phyloP scores from a whole-genome alignment of 2,888 invertebrate species.

The Tiliacea citrago region DNA sequence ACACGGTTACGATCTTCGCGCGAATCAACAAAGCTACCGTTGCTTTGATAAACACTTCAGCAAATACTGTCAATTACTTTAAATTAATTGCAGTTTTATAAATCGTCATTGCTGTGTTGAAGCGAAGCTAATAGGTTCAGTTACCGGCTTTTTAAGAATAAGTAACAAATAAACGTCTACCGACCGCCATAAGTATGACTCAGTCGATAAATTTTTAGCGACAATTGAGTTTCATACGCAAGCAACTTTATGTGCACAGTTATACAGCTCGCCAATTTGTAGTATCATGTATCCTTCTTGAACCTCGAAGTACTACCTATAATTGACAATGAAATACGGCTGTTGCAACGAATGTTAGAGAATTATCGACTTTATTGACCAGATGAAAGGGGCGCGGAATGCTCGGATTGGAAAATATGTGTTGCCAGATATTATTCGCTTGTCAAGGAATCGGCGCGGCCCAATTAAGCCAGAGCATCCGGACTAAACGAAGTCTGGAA shows the following conservation, averaged over 20 bases:
- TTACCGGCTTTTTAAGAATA: conserved; percentile 29
- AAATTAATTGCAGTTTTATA: conserved; percentile 55
- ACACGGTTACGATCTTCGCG: conserved; percentile 33
- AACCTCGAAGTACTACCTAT: conserved; percentile 45
- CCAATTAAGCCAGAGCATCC: conserved; percentile 79
- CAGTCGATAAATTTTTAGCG: conserved; percentile 45
- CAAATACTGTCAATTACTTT: conserved; percentile 59
- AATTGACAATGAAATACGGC: conserved; percentile 62
- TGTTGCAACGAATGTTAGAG: conserved; percentile 30
- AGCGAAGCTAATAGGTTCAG: conserved; percentile 32
- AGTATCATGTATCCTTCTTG: conserved; percentile 61
- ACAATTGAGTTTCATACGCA: conserved; percentile 60
- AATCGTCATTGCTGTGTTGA: conserved; percentile 36
- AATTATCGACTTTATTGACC: conserved; percentile 55
- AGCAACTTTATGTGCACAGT: conserved; percentile 64
- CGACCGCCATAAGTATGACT: conserved; percentile 30
- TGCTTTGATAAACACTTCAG: conserved; percentile 40
- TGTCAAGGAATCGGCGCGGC: conserved; percentile 73
- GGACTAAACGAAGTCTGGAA: conserved; percentile 75
- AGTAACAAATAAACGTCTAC: conserved; percentile 28
- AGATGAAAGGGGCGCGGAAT: conserved; percentile 33
- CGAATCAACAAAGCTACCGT: conserved; percentile 54
- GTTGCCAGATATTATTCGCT: conserved; percentile 70
- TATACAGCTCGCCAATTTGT: conserved; percentile 70
- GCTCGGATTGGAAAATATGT: conserved; percentile 57